Conservation (phyloP, 1,140 invertebrate genomes). For the Dinoponera quadriceps region DNA sequence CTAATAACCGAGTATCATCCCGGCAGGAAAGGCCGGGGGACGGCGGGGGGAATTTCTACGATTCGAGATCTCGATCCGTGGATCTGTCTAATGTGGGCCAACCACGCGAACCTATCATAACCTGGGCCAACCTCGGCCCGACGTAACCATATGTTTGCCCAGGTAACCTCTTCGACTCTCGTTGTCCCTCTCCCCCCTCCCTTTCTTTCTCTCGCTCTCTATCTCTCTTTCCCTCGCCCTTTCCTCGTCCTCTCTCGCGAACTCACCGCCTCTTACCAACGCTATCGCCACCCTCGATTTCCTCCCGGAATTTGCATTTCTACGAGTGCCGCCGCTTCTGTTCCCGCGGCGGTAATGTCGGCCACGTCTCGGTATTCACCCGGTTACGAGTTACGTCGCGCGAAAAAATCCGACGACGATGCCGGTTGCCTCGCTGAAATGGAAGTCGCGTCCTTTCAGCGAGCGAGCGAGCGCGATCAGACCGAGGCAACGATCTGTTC, state of each 20-base stretch:
- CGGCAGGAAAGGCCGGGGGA: background rate
- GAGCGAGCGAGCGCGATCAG: background rate
- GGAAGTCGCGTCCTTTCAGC: constrained; percentile 26
- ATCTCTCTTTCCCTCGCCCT: background rate
- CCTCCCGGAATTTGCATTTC: constrained; percentile 77
- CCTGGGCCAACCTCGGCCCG: constrained; percentile 78
- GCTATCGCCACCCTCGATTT: constrained; percentile 60
- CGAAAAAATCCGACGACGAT: constrained; percentile 31
- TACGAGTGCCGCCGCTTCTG: constrained; percentile 70
- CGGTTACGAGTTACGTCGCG: constrained; percentile 10
- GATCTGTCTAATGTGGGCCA: constrained; percentile 82
- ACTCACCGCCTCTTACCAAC: constrained; percentile 31
- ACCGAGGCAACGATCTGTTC: background rate
- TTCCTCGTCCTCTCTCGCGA: background rate
- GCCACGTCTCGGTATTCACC: constrained; percentile 2
- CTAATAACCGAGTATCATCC: constrained; percentile 75
- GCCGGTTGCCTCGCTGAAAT: constrained; percentile 25
- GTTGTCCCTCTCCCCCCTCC: constrained; percentile 30
- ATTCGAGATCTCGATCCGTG: constrained; percentile 75
- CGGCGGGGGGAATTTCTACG: constrained; percentile 69
- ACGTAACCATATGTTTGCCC: constrained; percentile 78
- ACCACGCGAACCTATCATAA: constrained; percentile 84
- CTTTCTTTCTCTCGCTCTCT: background rate
- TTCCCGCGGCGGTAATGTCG: constrained; percentile 61
- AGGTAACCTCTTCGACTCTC: constrained; percentile 71